Base-by-base conservation (phyloP, 2,888 invertebrate species). In the Muschampia plurimacula region DNA sequence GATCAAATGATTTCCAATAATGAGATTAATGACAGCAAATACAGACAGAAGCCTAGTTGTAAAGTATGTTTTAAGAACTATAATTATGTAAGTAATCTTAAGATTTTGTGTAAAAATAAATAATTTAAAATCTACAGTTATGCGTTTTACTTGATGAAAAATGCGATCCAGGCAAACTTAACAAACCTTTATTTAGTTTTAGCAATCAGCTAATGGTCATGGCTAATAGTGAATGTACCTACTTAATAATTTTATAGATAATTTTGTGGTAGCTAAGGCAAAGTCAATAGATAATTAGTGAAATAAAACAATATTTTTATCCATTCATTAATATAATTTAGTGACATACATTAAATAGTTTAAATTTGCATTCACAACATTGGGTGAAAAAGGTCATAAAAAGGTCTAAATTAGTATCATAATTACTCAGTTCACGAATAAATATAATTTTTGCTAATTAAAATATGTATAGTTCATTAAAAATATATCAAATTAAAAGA, bases 321-420 rank as follows among this genome's bases (percentile, higher is more conserved):
- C 82, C 80, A 79, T 83, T 83, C 83, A 83, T 83, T 82, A 79
- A 82, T 80, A 79, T 80, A 76, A 78, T 78, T 80, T 82, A 80
- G 77, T 75, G 79, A 82, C 13, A 81, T 79, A 82, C 80, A 80
- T 80, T 78, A 49, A 78, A 64, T 79, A 77, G 73, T 78, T 77
- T 73, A 80, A 79, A 79, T 76, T 75, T 77, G 72, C 74, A 74
- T 67, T 77, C 76, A 77, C 77, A 77, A 76, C 72, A 76, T 77
- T 75, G 77, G 36, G 64, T 75, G 75, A 76, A 67, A 76, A 78
- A 65, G 73, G 72, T 75, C 69, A 74, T 75, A 74, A 66, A 68
- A 74, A 64, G 60, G 22, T 57, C 46, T 72, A 63, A 36, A 52
- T 5, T 55, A 69, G 66, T 52, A 70, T 22, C 22, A 44, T 32